These are phyloP conservation scores for Anguilla obscura DNA, from an alignment of 2,797 vertebrate species.

Conservation along the genomic window DNA sequence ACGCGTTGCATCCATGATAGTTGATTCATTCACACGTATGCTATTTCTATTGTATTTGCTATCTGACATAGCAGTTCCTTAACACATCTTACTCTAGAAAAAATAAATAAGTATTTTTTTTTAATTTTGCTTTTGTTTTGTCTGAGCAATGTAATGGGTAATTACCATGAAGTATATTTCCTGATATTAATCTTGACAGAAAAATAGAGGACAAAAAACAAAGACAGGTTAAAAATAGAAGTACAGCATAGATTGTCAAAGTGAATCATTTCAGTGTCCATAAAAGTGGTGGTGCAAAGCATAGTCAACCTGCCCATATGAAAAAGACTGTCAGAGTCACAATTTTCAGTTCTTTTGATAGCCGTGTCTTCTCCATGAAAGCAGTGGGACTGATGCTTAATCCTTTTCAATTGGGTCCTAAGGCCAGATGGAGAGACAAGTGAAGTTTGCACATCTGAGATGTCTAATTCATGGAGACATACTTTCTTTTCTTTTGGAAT, in stretches of 20 bases:
- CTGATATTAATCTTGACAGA: slow-evolving; percentile 48
- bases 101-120: background rate
- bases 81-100: no score
- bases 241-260: slow-evolving; percentile 43
- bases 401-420: slow-evolving; percentile 21
- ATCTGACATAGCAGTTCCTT: no score
- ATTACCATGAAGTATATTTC: slow-evolving; percentile 41
- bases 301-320: background rate
- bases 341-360: slow-evolving; percentile 10
- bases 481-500: background rate
- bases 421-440: slow-evolving; percentile 4
- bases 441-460: slow-evolving; percentile 2
- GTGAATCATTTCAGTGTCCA: slow-evolving; percentile 46
- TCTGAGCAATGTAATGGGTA: slow-evolving; percentile 36
- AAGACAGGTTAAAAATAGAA: slow-evolving; percentile 38
- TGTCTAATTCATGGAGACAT: background rate
- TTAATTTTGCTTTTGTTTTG: background rate
- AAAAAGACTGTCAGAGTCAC: slow-evolving; percentile 14
- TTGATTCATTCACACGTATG: no score
- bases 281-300: slow-evolving; percentile 33
- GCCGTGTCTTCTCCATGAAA: background rate
- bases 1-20: no score
- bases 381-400: slow-evolving; percentile 11
- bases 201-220: slow-evolving; percentile 47
- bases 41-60: no score